Conservation (phyloP, 1,140 invertebrate species). For the Lucilia cuprina region DNA sequence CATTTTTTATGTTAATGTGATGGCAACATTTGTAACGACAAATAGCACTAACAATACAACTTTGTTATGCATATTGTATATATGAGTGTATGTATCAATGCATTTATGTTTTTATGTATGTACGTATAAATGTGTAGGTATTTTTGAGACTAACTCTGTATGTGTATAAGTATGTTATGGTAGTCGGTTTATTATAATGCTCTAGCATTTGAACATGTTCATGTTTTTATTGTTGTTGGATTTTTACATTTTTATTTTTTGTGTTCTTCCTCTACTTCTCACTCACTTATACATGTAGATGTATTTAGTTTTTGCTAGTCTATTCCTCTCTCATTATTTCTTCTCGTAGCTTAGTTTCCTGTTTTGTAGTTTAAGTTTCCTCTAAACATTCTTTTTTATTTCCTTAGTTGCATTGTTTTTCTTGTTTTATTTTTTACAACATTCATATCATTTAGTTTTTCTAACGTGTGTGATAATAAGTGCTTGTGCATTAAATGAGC, state of each 20-base stretch:
- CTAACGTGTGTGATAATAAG: conserved; percentile 24
- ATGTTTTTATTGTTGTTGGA: neutral
- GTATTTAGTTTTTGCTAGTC: neutral
- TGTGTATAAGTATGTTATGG: neutral
- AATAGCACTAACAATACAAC: conserved; percentile 22
- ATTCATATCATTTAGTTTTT: neutral
- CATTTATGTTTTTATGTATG: no score
- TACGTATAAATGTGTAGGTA: no score
- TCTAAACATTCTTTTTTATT: neutral
- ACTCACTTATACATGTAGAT: neutral
- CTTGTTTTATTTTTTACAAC: neutral
- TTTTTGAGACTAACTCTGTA: neutral
- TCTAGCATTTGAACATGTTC: neutral
- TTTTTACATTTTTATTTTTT: neutral
- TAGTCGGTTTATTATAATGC: neutral
- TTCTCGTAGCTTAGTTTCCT: neutral
- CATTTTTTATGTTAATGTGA: conserved; percentile 27
- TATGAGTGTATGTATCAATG: neutral
- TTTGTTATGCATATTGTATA: conserved; percentile 4
- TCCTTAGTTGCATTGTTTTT: neutral
- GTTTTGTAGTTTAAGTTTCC: conserved; percentile 11
- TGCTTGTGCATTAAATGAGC: conserved; percentile 20
- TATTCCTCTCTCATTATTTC: neutral
- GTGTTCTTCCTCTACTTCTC: neutral
- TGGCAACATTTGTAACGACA: conserved; percentile 34